Conservation (phyloP, 2,113 vertebrate genomes). For the Channa maculata region DNA sequence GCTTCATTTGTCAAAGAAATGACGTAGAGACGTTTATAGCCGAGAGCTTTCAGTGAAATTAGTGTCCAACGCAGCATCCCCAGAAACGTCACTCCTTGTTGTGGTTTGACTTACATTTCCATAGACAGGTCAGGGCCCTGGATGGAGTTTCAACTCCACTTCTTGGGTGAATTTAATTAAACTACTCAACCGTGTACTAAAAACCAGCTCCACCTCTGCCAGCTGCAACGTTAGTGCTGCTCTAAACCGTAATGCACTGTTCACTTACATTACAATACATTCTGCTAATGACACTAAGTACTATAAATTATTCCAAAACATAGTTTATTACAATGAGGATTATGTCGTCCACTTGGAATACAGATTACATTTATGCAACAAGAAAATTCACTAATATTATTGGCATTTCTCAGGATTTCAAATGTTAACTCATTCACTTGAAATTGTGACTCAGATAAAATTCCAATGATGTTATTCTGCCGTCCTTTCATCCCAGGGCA, state of each 20-base stretch:
- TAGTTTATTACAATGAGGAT: no score
- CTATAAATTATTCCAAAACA: no score
- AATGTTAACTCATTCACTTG: conserved; percentile 2
- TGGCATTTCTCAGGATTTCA: background rate
- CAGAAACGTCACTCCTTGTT: conserved; percentile 30
- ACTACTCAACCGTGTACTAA: background rate
- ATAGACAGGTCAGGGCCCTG: background rate
- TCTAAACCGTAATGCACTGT: background rate
- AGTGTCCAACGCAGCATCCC: background rate
- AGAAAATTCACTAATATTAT: no score
- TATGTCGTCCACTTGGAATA: no score
- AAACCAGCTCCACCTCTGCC: background rate
- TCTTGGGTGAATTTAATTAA: background rate
- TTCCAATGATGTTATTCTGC: no score
- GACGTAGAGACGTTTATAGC: conserved; percentile 32
- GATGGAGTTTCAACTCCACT: background rate
- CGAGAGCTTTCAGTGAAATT: conserved; percentile 11
- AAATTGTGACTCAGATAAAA: conserved; percentile 6
- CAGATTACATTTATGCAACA: no score
- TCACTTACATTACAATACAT: no score
- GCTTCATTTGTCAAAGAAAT: conserved; percentile 43
- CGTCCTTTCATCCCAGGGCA: conserved; percentile 13
- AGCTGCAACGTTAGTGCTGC: background rate
- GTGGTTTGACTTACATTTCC: conserved; percentile 5
- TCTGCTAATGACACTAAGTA: no score